These are phyloP conservation scores for Mustela lutreola DNA, from an alignment of 2,113 vertebrate species.

Conservation along the genomic window DNA sequence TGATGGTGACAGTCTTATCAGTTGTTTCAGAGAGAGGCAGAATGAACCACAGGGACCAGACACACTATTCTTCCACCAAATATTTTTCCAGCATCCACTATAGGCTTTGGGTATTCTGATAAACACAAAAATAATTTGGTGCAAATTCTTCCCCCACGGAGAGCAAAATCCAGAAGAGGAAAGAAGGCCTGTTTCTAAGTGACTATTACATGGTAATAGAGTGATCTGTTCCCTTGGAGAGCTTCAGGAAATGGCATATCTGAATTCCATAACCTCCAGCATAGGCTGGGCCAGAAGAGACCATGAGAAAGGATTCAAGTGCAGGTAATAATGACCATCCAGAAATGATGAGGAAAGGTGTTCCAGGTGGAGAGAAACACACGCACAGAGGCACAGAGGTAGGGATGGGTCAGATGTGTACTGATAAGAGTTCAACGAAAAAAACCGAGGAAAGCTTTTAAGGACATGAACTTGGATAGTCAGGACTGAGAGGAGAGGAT, in stretches of 20 bases:
- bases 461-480: background rate
- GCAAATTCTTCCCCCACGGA: background rate
- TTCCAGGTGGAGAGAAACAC: background rate
- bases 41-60: background rate
- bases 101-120: background rate
- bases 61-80: background rate
- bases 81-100: background rate
- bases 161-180: background rate
- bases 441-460: background rate
- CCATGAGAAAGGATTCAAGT: background rate
- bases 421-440: background rate
- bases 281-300: background rate
- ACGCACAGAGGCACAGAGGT: background rate
- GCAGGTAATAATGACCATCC: background rate
- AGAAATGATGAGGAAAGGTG: slow-evolving; percentile 5
- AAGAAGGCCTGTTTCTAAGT: background rate
- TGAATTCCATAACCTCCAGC: background rate
- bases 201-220: too few relatives aligned
- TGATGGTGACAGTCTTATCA: background rate
- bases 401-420: background rate
- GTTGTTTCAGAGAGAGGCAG: background rate
- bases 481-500: background rate
- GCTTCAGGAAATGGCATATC: background rate
- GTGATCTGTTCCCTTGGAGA: too few relatives aligned
- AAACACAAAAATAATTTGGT: background rate